Conservation (phyloP, 2,113 vertebrate genomes). For the Nansenia antarctica region DNA sequence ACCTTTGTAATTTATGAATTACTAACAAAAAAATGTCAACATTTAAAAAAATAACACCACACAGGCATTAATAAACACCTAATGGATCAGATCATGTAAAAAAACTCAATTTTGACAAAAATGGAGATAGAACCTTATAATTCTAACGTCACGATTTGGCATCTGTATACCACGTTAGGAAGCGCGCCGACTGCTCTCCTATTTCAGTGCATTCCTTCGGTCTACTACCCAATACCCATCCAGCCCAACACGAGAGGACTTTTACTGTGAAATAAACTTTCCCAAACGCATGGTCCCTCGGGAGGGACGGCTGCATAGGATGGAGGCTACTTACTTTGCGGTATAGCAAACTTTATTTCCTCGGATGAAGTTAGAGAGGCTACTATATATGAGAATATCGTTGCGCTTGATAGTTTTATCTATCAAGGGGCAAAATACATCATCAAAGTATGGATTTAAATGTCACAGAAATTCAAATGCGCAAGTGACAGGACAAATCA, state of each 20-base stretch:
- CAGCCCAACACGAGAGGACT: constrained; percentile 5
- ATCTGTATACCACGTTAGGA: too few species aligned
- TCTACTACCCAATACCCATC: not conserved
- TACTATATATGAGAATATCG: too few species aligned
- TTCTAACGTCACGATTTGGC: too few species aligned
- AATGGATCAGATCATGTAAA: too few species aligned
- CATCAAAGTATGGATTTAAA: not conserved
- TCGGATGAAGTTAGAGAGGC: not conserved
- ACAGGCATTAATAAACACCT: too few species aligned
- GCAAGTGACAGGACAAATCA: not conserved
- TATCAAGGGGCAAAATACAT: not conserved
- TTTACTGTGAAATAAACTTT: constrained; percentile 30
- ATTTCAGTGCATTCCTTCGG: not conserved
- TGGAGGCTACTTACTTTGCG: not conserved
- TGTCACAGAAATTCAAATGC: not conserved
- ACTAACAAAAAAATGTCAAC: too few species aligned
- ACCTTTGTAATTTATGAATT: too few species aligned
- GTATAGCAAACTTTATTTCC: not conserved
- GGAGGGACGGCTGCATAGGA: constrained; percentile 4
- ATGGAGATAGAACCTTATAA: too few species aligned
- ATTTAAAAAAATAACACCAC: too few species aligned
- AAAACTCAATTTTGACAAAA: too few species aligned
- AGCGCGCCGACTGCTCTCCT: not conserved
- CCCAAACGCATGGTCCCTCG: constrained; percentile 14
- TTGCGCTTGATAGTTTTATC: not conserved